Conservation (phyloP, 1,140 invertebrate genomes). For the Eurosta solidaginis region DNA sequence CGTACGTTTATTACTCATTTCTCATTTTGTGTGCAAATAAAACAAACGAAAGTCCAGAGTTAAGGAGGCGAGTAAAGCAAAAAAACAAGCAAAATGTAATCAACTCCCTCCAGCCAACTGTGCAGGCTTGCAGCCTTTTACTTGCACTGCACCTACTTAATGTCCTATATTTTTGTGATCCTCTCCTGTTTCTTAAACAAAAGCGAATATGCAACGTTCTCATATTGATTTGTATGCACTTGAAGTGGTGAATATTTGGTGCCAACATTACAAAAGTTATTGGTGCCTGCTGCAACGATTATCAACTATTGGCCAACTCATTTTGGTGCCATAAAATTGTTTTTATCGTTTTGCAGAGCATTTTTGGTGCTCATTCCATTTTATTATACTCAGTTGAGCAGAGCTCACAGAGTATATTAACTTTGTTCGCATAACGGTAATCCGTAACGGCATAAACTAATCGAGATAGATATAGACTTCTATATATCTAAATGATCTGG, state of each 20-base stretch:
- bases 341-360: no score
- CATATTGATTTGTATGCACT: not conserved
- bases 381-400: no score
- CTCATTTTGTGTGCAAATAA: constrained; percentile 15
- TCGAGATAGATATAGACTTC: no score
- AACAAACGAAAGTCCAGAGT: not conserved
- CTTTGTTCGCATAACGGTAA: no score
- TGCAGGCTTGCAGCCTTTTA: no score
- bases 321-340: not conserved
- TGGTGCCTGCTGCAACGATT: not conserved
- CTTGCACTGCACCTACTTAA: not conserved
- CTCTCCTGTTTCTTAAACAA: not conserved
- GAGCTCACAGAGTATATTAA: no score
- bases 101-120: no score
- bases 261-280: not conserved
- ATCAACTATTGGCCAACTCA: constrained; percentile 7
- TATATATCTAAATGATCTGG: no score
- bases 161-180: constrained; percentile 19
- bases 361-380: no score
- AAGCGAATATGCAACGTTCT: not conserved
- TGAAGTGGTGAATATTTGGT: not conserved
- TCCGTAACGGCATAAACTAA: no score
- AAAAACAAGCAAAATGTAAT: not conserved
- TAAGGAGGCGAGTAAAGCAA: no score
- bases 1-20: not conserved